Conservation (phyloP, 2,888 invertebrate genomes). For the Meteorus colon region DNA sequence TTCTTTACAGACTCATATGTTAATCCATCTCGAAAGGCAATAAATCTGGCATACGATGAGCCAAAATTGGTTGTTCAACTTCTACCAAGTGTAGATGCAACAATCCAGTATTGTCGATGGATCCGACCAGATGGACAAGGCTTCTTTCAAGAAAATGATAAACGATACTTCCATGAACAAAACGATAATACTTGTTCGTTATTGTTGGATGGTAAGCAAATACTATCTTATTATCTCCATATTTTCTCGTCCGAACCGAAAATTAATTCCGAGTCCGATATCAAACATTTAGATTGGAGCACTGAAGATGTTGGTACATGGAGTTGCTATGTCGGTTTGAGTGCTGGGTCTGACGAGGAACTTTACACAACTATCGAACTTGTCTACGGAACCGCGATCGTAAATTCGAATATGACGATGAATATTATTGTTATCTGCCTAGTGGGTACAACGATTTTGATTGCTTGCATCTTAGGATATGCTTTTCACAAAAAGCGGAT, state of each 20-base stretch:
- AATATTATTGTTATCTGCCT: constrained; percentile 38
- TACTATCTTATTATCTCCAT: not conserved
- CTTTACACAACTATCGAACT: constrained; percentile 39
- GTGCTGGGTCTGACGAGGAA: constrained; percentile 39
- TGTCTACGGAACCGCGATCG: not conserved
- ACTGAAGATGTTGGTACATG: constrained; percentile 56
- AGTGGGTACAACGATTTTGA: constrained; percentile 36
- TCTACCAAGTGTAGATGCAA: constrained; percentile 55
- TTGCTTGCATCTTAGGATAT: constrained; percentile 28
- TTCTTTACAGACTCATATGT: constrained; percentile 45
- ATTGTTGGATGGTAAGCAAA: constrained; percentile 55
- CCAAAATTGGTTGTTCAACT: constrained; percentile 58
- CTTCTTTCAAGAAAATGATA: constrained; percentile 52
- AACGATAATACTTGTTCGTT: constrained; percentile 55
- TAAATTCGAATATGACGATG: constrained; percentile 1
- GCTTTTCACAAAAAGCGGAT: constrained; percentile 41
- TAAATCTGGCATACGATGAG: constrained; percentile 48
- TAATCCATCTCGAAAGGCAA: constrained; percentile 7
- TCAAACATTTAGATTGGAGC: constrained; percentile 28
- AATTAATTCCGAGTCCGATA: not conserved
- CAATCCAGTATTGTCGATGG: constrained; percentile 66
- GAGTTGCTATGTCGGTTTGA: constrained; percentile 57
- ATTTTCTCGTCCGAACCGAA: not conserved
- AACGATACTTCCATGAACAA: constrained; percentile 43
- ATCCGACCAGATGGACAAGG: constrained; percentile 64